Evolutionary conservation across 1,140 invertebrate genomes (phyloP), one percentile per base, ranked within the genome.

Genomic region (Steinernema khuongi): DNA sequence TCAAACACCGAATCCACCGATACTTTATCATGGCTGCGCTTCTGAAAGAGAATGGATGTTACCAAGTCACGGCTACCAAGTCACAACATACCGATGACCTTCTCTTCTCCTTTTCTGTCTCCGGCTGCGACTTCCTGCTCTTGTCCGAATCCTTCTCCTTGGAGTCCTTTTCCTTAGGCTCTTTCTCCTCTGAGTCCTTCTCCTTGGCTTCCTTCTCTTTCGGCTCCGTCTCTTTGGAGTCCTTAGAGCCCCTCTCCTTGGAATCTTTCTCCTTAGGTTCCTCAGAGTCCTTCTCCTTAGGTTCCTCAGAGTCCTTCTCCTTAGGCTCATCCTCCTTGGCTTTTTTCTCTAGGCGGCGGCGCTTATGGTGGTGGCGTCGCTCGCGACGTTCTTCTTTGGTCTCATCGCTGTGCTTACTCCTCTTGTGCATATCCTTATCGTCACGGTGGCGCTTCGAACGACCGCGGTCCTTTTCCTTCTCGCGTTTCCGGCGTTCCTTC

Each of bases 381-480:
- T n/a, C n/a, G n/a, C n/a, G n/a, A n/a, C n/a, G n/a, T n/a, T n/a
- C n/a, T n/a, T n/a, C n/a, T 67, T 29, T n/a, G 22, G 22, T 67
- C 22, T 67, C 60, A n/a, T 67, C 60, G 26, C 60, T 67, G 22
- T 2, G 26, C 60, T 29, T 67, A 17, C 60, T 67, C n/a, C 60
- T 67, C 17, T 67, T 4, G 4, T 67, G 22, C 30, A 22, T 67
- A 4, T 2, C 2, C 4, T 22, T 26, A 67, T 4, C 30, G 19
- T 74, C 75, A 29, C 66, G 36, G 18, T 66, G 14, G 18, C 32
- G 18, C 22, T 75, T 33, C 32, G 33, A 66, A 29, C 67, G 60
- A n/a, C 67, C 32, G 26, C 72, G 69, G 29, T 77, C 71, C 41
- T 77, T 77, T 31, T 77, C 41, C 41, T 77, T 77, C 68, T 71